phyloP scores from a whole-genome alignment of 1,140 invertebrate species.

The Drosophila ironensis region DNA sequence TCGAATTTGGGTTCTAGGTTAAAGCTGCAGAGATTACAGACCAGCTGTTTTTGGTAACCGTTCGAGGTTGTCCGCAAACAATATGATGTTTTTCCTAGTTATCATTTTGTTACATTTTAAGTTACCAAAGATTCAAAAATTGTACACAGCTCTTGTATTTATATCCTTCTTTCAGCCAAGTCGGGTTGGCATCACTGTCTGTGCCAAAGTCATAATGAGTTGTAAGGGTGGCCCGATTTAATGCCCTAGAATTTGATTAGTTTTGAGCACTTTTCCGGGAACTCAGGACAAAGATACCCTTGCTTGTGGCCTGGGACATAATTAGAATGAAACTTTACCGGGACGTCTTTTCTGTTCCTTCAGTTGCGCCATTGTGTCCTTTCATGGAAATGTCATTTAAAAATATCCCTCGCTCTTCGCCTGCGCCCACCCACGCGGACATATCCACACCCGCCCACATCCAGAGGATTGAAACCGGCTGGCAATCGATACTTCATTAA shows the following conservation, averaged over 20 bases:
- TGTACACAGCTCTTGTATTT: too few species aligned
- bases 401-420: constrained; percentile 45
- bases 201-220: too few species aligned
- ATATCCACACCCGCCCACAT: constrained; percentile 7
- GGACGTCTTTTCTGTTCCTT: constrained; percentile 14
- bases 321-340: constrained; percentile 34
- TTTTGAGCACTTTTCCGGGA: constrained; percentile 26
- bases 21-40: not conserved
- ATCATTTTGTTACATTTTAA: too few species aligned
- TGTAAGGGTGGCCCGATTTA: not conserved
- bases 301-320: constrained; percentile 26
- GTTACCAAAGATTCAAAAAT: not conserved
- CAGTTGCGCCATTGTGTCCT: constrained; percentile 48
- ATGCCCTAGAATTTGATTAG: constrained; percentile 25
- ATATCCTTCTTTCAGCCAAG: too few species aligned
- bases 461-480: constrained; percentile 2
- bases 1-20: constrained; percentile 21
- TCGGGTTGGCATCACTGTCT: not conserved
- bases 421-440: not conserved
- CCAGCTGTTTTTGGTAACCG: not conserved
- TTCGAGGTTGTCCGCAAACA: too few species aligned
- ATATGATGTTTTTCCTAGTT: too few species aligned
- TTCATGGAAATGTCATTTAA: constrained; percentile 69
- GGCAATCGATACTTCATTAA: constrained; percentile 81
- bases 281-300: not conserved